A percentile compares a stretch with the other conserved stretches of the same genome.
phyloP scores from a whole-genome alignment of 2,113 vertebrate genomes.

The Oryzias curvinotus region DNA sequence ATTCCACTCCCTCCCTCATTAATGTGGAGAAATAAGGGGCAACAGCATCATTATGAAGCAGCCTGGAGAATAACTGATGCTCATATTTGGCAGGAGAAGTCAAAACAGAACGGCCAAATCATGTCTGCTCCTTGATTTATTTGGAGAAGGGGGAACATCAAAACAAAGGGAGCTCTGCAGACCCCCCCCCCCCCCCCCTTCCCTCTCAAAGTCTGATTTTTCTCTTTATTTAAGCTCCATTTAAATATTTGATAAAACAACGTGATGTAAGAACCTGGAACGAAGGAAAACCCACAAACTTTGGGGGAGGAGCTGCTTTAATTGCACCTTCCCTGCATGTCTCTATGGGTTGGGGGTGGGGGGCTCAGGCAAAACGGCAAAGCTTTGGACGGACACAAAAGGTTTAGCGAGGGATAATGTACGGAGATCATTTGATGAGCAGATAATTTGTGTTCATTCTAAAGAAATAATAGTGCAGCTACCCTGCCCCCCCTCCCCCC shows the following conservation, averaged over 20 bases:
- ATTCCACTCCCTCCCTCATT: constrained; percentile 73
- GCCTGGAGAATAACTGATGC: constrained; percentile 36
- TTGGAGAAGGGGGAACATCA: constrained; percentile 49
- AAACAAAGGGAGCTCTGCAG: constrained; percentile 26
- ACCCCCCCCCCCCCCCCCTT: background rate
- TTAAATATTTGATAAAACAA: constrained; percentile 57
- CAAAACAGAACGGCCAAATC: constrained; percentile 31
- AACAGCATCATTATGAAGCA: constrained; percentile 34
- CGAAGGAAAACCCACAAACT: background rate
- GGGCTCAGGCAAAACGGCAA: constrained; percentile 61
- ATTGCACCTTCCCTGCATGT: constrained; percentile 75
- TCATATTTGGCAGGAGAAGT: background rate
- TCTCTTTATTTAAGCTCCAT: constrained; percentile 55
- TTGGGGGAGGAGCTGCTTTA: constrained; percentile 71
- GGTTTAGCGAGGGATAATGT: constrained; percentile 95
- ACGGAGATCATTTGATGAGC: constrained; percentile 97
- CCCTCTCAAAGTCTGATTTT: background rate
- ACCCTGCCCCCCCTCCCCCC: constrained; percentile 43
- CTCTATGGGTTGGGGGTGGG: background rate
- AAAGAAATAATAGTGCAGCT: constrained; percentile 81
- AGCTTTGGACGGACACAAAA: constrained; percentile 81
- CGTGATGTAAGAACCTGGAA: background rate
- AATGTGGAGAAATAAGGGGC: constrained; percentile 64
- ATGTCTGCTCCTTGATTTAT: constrained; percentile 39
- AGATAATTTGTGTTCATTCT: constrained; percentile 97